Evolutionary conservation across 92 coral and sea anemone species (phyloP).

Genomic region (Palythoa grandis): DNA sequence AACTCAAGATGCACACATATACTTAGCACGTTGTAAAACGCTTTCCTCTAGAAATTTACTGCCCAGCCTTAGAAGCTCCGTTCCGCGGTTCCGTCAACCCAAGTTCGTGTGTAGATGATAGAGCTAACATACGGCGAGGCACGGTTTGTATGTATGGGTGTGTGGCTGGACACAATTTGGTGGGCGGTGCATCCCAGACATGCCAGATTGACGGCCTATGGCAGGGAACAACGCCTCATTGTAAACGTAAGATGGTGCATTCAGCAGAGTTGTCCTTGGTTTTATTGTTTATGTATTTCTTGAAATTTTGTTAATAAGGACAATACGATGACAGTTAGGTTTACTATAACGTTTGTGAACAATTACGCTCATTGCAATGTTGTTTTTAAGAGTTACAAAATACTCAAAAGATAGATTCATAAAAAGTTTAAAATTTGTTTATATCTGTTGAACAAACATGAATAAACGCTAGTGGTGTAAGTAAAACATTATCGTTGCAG

Average conservation of each 20-base stretch:
- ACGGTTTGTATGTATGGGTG: slow-evolving; percentile 85
- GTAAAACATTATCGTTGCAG: no score
- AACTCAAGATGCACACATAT: not conserved
- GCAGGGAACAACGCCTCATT: slow-evolving; percentile 82
- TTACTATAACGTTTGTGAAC: no score
- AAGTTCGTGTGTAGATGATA: slow-evolving; percentile 65
- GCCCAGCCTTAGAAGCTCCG: slow-evolving; percentile 90
- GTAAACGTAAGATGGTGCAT: slow-evolving; percentile 73
- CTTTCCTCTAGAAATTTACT: slow-evolving; percentile 79
- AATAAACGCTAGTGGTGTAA: no score
- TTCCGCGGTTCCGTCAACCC: slow-evolving; percentile 88
- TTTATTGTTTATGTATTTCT: not conserved
- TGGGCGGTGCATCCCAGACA: slow-evolving; percentile 68
- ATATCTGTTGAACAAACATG: no score
- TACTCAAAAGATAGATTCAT: no score
- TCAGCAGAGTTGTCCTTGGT: not conserved
- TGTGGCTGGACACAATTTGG: slow-evolving; percentile 74
- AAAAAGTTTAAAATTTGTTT: no score
- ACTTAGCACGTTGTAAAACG: not conserved
- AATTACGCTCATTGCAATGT: no score
- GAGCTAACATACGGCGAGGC: slow-evolving; percentile 81
- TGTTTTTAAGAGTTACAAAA: no score
- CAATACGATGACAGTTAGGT: no score
- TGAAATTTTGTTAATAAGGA: no score
- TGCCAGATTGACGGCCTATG: slow-evolving; percentile 92